Evolutionary conservation across 1,140 invertebrate species (phyloP).

Genomic region (Psilanteris sp.): DNA sequence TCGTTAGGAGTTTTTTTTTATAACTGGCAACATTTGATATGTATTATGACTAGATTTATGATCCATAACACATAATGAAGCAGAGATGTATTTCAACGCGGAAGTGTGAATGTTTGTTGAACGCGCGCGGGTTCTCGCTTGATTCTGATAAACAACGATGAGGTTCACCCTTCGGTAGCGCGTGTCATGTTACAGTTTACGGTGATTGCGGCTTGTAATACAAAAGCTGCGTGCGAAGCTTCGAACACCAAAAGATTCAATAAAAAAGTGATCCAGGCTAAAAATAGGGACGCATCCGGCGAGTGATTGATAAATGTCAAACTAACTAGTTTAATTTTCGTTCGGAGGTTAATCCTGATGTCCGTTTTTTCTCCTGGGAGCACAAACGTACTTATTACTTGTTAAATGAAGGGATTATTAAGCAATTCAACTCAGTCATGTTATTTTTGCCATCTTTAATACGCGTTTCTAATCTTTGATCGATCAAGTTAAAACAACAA

Average conservation of each 20-base stretch:
- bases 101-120: slow-evolving; percentile 59
- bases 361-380: slow-evolving; percentile 44
- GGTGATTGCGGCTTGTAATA: slow-evolving; percentile 58
- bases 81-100: slow-evolving; percentile 34
- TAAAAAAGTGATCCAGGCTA: slow-evolving; percentile 56
- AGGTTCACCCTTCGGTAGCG: slow-evolving; percentile 44
- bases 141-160: slow-evolving; percentile 55
- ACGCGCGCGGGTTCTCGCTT: slow-evolving; percentile 39
- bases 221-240: slow-evolving; percentile 55
- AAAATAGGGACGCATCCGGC: slow-evolving; percentile 37
- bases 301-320: slow-evolving; percentile 66
- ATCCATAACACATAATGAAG: slow-evolving; percentile 27
- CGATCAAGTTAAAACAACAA: no score
- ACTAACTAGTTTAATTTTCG: slow-evolving; percentile 53
- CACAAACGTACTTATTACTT: slow-evolving; percentile 24
- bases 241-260: slow-evolving; percentile 61
- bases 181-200: slow-evolving; percentile 66
- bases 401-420: slow-evolving; percentile 29
- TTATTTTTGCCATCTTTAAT: no score
- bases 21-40: slow-evolving; percentile 21
- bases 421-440: no score
- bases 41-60: slow-evolving; percentile 29
- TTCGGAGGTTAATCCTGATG: slow-evolving; percentile 55
- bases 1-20: slow-evolving; percentile 18
- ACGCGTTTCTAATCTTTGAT: no score